Evolutionary conservation across 2,888 invertebrate genomes (phyloP).

Genomic region (Sympetrum striolatum): DNA sequence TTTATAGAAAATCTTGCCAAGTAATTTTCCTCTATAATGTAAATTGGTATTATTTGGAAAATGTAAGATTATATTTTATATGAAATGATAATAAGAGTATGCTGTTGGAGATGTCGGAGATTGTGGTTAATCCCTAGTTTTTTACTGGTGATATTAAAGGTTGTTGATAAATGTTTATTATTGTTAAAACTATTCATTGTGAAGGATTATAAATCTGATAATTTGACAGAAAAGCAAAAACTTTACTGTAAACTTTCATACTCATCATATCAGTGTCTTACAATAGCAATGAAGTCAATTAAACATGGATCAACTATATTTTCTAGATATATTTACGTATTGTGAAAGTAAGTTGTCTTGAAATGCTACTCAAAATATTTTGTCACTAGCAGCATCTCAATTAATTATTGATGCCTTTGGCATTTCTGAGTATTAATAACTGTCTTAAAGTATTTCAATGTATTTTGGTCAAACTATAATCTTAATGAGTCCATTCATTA

Average conservation of each 20-base stretch:
- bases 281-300: neutral
- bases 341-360: neutral
- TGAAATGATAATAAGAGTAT: neutral
- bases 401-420: neutral
- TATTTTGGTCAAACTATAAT: too few relatives aligned
- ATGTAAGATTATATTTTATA: neutral
- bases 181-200: neutral
- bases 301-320: neutral
- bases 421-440: neutral
- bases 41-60: neutral
- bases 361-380: neutral
- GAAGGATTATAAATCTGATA: neutral
- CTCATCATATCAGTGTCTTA: neutral
- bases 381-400: neutral
- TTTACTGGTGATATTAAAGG: neutral
- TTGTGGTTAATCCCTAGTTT: neutral
- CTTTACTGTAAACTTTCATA: neutral
- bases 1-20: neutral
- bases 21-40: neutral
- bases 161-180: neutral
- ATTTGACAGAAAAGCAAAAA: neutral
- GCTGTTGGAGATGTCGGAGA: neutral
- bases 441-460: too few relatives aligned
- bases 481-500: too few relatives aligned
- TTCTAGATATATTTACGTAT: neutral